These are phyloP conservation scores for Aurelia sp. DNA, from an alignment of 30 jellyfish, hydroid and myxozoan genomes.

Conservation along the genomic window DNA sequence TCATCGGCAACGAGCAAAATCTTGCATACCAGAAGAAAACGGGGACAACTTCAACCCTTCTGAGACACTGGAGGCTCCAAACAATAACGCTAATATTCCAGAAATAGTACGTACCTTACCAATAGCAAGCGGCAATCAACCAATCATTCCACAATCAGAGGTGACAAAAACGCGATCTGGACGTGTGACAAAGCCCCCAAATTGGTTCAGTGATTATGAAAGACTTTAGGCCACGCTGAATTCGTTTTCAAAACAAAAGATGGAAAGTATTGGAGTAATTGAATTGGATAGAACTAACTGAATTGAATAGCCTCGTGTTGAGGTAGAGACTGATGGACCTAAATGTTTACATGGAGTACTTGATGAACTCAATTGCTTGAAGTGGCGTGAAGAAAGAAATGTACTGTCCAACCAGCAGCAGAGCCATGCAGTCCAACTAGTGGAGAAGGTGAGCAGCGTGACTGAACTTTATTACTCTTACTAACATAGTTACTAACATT, in stretches of 20 bases:
- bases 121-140: slow-evolving; percentile 24
- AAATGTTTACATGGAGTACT: too few relatives aligned
- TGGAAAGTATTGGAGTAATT: slow-evolving; percentile 27
- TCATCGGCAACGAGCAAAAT: not conserved
- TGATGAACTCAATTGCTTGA: too few relatives aligned
- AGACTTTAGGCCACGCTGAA: not conserved
- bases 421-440: too few relatives aligned
- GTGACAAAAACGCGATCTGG: slow-evolving; percentile 24
- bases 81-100: not conserved
- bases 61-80: not conserved
- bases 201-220: slow-evolving; percentile 30
- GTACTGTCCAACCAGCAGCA: too few relatives aligned
- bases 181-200: slow-evolving; percentile 41
- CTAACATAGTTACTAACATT: too few relatives aligned
- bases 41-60: not conserved
- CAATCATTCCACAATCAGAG: slow-evolving; percentile 3
- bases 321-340: too few relatives aligned
- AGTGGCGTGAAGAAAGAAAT: too few relatives aligned
- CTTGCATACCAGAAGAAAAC: not conserved
- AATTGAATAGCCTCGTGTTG: too few relatives aligned
- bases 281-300: too few relatives aligned
- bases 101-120: slow-evolving; percentile 2
- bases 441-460: too few relatives aligned
- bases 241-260: not conserved
- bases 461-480: too few relatives aligned